A percentile compares a stretch with the other conserved stretches of the same genome.
Conservation (phyloP, 2,888 invertebrate species). For the Margaritifera margaritifera region DNA sequence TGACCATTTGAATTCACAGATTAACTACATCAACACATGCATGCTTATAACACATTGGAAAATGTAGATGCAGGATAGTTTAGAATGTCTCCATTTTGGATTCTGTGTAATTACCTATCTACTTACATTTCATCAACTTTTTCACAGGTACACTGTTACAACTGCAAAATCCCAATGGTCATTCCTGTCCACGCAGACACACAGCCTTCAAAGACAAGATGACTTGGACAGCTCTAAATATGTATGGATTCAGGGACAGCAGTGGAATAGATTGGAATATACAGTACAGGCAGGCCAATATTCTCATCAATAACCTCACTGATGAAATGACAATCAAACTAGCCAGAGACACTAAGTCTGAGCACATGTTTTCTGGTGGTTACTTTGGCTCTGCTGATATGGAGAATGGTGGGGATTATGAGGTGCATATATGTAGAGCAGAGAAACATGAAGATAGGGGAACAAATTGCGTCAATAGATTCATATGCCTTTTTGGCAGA, state of each 20-base stretch:
- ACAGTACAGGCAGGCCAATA: constrained; percentile 23
- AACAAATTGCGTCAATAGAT: no score
- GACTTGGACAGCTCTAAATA: constrained; percentile 25
- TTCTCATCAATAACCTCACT: constrained; percentile 19
- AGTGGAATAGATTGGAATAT: constrained; percentile 36
- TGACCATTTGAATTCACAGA: no score
- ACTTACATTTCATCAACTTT: neutral
- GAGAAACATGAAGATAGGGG: no score
- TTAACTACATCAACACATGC: no score
- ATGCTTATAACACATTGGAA: no score
- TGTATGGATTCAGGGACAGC: constrained; percentile 32
- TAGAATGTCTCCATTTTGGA: no score
- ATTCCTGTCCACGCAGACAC: constrained; percentile 19
- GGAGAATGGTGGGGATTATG: constrained; percentile 36
- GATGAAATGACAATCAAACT: constrained; percentile 31
- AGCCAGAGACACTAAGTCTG: constrained; percentile 28
- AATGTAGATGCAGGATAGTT: no score
- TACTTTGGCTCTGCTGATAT: constrained; percentile 34
- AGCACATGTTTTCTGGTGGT: constrained; percentile 33
- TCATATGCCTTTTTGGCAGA: no score
- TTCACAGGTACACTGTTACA: constrained; percentile 23
- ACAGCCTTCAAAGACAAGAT: neutral
- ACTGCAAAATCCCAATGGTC: constrained; percentile 10
- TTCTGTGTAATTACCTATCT: no score
- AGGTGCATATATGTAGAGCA: constrained; percentile 14